Percentiles rank a stretch among this genome's conserved stretches.
phyloP scores from a whole-genome alignment of 1,140 invertebrate species.

The Drosophila pseudoananassae region DNA sequence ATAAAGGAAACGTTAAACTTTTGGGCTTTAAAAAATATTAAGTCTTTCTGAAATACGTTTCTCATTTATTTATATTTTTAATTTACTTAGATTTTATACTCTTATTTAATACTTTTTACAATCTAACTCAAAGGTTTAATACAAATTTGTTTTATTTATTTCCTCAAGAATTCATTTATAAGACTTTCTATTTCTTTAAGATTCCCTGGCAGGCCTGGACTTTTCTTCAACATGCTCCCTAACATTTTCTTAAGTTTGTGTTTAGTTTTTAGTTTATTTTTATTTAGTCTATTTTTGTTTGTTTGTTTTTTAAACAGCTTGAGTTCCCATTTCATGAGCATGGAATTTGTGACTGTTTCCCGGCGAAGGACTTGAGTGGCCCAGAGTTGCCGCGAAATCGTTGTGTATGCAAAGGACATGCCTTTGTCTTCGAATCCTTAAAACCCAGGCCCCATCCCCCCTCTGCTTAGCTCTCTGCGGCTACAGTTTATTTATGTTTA shows the following conservation, averaged over 20 bases:
- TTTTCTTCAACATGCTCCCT: too few relatives aligned
- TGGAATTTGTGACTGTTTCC: neutral
- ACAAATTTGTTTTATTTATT: too few relatives aligned
- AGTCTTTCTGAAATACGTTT: too few relatives aligned
- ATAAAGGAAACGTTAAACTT: too few relatives aligned
- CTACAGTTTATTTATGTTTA: conserved; percentile 63
- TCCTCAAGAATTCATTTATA: too few relatives aligned
- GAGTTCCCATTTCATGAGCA: neutral
- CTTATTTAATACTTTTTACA: too few relatives aligned
- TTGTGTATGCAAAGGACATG: conserved; percentile 44
- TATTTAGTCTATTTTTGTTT: neutral
- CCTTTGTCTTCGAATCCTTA: conserved; percentile 19
- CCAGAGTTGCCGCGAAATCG: conserved; percentile 16
- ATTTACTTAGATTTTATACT: too few relatives aligned
- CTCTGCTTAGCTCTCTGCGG: conserved; percentile 5
- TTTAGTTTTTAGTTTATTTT: neutral
- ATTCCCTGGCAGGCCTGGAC: too few relatives aligned
- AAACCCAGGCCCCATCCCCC: neutral
- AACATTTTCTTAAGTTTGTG: neutral
- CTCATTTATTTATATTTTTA: too few relatives aligned
- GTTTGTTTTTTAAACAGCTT: neutral
- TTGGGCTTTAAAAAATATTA: too few relatives aligned
- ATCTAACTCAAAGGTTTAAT: too few relatives aligned
- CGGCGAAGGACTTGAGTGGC: conserved; percentile 6
- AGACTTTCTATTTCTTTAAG: too few relatives aligned